Evolutionary conservation across 2,113 vertebrate genomes (phyloP).

Genomic region (Bucco capensis): DNA sequence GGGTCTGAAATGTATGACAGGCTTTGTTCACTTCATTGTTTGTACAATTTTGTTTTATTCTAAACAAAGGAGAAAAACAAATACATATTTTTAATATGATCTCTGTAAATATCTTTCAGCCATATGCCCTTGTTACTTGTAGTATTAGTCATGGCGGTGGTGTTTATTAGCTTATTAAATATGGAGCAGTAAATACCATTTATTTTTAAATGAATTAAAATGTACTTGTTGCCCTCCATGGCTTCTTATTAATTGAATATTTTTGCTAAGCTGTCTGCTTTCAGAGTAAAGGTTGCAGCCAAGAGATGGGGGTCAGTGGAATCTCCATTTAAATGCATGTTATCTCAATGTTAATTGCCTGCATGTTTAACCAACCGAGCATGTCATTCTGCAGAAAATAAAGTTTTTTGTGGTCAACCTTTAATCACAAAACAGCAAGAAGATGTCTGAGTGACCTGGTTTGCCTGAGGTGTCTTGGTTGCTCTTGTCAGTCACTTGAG

Average conservation of each 20-base stretch:
- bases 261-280: conserved; percentile 26
- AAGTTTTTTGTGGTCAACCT: conserved; percentile 27
- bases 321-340: conserved; percentile 30
- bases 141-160: not conserved
- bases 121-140: not conserved
- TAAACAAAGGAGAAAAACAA: not conserved
- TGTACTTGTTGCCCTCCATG: conserved; percentile 21
- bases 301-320: conserved; percentile 9
- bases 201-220: conserved; percentile 47
- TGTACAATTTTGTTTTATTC: not conserved
- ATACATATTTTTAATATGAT: not conserved
- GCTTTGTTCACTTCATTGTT: not conserved
- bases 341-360: conserved; percentile 49
- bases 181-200: conserved; percentile 20
- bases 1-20: not conserved
- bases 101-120: not conserved
- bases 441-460: not conserved
- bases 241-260: conserved; percentile 45
- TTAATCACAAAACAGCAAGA: conserved; percentile 35
- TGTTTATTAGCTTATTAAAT: conserved; percentile 47
- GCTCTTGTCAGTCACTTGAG: conserved; percentile 26
- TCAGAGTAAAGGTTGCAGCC: not conserved
- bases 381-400: not conserved
- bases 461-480: conserved; percentile 19
- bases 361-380: conserved; percentile 30